phyloP scores from a whole-genome alignment of 64 coral and sea anemone species.

The Montipora cactus region DNA sequence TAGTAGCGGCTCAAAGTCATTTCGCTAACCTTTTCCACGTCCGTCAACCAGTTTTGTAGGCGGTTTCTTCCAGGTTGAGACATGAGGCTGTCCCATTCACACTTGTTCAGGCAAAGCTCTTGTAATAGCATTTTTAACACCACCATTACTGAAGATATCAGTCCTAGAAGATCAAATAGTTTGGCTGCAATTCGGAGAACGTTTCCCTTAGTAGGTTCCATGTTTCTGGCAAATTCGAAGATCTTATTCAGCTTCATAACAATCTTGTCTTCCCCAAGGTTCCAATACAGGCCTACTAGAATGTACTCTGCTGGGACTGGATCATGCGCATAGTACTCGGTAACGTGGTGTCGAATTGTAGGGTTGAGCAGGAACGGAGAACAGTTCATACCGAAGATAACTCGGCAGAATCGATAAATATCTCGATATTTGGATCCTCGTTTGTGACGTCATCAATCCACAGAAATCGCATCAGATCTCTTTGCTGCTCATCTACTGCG shows the following conservation, averaged over 20 bases:
- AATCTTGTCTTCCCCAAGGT: slow-evolving; percentile 6
- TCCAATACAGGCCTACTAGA: background rate
- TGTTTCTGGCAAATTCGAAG: slow-evolving; percentile 26
- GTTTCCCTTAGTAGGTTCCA: slow-evolving; percentile 35
- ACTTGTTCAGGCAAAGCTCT: slow-evolving; percentile 40
- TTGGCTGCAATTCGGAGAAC: slow-evolving; percentile 42
- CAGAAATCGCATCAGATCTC: slow-evolving; percentile 47
- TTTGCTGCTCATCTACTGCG: slow-evolving; percentile 24
- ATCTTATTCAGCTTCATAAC: slow-evolving; percentile 32
- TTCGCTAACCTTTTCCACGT: background rate
- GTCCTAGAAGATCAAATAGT: slow-evolving; percentile 40
- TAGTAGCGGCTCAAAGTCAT: background rate
- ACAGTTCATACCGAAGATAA: too few species aligned
- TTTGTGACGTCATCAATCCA: slow-evolving; percentile 33
- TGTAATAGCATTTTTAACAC: slow-evolving; percentile 47
- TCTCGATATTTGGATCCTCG: too few species aligned
- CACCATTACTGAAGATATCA: slow-evolving; percentile 25
- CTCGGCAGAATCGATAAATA: too few species aligned
- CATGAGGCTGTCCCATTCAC: slow-evolving; percentile 4
- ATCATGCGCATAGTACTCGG: too few species aligned
- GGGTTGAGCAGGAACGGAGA: too few species aligned
- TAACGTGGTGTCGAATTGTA: too few species aligned
- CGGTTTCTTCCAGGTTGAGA: background rate
- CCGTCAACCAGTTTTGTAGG: slow-evolving; percentile 22
- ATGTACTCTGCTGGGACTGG: too few species aligned